phyloP scores from a whole-genome alignment of 2,888 invertebrate genomes.

The Drosophila picticornis region DNA sequence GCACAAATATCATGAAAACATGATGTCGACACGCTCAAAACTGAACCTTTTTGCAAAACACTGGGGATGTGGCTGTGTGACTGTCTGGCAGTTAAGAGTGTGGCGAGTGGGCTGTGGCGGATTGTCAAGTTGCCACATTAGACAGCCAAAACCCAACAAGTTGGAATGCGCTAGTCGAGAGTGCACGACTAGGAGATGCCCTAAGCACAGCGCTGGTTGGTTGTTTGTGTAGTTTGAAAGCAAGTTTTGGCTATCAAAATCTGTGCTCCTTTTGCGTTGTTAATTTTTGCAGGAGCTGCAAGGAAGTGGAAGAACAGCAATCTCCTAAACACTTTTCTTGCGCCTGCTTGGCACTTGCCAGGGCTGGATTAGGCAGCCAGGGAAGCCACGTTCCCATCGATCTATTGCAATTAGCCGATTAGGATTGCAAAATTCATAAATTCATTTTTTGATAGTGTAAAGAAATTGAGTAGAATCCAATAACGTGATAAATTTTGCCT shows the following conservation, averaged over 20 bases:
- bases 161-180: not conserved
- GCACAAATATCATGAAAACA: conserved; percentile 71
- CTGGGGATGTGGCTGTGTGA: conserved; percentile 13
- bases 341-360: not conserved
- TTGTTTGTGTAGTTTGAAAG: not conserved
- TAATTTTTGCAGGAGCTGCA: not conserved
- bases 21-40: conserved; percentile 76
- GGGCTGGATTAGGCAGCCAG: accelerated
- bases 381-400: not conserved
- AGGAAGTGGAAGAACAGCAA: not conserved
- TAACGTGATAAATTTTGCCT: not conserved
- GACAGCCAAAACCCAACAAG: conserved; percentile 40
- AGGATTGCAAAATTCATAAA: not conserved
- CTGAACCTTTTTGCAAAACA: conserved; percentile 62
- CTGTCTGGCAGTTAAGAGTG: not conserved
- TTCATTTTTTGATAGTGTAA: not conserved
- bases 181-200: not conserved
- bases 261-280: not conserved
- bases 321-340: not conserved
- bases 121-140: conserved; percentile 58
- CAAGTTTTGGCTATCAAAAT: not conserved
- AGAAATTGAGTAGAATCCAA: not conserved
- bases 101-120: conserved; percentile 2
- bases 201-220: too few relatives aligned
- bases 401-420: not conserved